A percentile compares a stretch with the other conserved stretches of the same genome.
These are phyloP conservation scores for Pseudonaja textilis DNA, from an alignment of 2,113 vertebrate genomes.

Conservation along the genomic window DNA sequence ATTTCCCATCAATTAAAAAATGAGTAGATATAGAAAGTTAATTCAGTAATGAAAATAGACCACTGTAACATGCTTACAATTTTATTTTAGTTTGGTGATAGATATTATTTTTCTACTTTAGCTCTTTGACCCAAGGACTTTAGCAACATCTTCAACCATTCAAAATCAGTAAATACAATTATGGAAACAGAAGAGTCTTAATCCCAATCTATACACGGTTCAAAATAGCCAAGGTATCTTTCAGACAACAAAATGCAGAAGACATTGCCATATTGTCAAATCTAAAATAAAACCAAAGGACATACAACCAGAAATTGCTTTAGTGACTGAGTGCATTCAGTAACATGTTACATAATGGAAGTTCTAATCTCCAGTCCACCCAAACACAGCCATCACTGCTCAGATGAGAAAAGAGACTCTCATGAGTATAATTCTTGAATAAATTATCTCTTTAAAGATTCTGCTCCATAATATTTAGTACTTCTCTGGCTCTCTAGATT, in stretches of 20 bases:
- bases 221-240: neutral
- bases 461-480: too few relatives aligned
- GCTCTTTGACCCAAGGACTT: neutral
- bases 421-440: too few relatives aligned
- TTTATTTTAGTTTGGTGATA: neutral
- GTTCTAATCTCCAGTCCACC: too few relatives aligned
- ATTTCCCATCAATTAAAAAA: neutral
- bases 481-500: too few relatives aligned
- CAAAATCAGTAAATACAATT: neutral
- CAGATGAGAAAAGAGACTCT: too few relatives aligned
- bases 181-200: neutral
- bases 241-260: neutral
- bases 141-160: neutral
- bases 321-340: too few relatives aligned
- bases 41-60: neutral
- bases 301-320: too few relatives aligned
- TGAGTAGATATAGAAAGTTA: neutral
- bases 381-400: too few relatives aligned
- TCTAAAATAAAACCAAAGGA: too few relatives aligned
- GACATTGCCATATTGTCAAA: too few relatives aligned
- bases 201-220: neutral
- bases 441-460: too few relatives aligned
- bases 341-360: too few relatives aligned
- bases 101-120: neutral
- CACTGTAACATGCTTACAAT: neutral